Evolutionary conservation across 2,888 invertebrate species (phyloP).

Genomic region (Orthosia gothica): DNA sequence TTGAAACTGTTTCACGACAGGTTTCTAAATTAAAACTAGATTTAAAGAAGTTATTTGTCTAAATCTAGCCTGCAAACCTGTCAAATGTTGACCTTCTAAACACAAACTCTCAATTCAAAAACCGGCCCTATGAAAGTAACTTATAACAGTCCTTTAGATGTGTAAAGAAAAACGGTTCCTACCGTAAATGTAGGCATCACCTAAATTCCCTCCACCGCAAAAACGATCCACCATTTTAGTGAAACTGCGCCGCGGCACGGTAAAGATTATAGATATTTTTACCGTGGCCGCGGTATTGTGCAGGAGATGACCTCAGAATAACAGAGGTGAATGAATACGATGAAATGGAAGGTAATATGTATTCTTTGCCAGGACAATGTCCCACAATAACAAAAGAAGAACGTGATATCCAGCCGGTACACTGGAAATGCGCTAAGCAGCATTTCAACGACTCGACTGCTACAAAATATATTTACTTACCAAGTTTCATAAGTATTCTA

Average conservation of each 20-base stretch:
- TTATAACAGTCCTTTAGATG: not conserved
- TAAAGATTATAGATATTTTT: no score
- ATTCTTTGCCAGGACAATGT: constrained; percentile 23
- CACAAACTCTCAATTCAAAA: no score
- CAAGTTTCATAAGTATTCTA: not conserved
- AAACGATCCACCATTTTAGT: constrained; percentile 34
- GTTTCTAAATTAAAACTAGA: no score
- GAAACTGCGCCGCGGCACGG: constrained; percentile 44
- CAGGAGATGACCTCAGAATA: constrained; percentile 6
- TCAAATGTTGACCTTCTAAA: no score
- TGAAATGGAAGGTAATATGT: constrained; percentile 3
- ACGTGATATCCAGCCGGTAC: not conserved
- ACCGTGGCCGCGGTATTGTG: constrained; percentile 5
- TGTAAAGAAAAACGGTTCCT: not conserved
- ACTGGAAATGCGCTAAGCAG: not conserved
- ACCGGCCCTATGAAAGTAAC: not conserved
- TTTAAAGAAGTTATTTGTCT: no score
- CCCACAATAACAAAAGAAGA: constrained; percentile 14
- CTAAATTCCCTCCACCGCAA: not conserved
- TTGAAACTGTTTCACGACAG: no score
- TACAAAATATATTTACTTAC: not conserved
- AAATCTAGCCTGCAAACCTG: no score
- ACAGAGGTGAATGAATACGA: constrained; percentile 6
- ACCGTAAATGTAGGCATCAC: constrained; percentile 12
- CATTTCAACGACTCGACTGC: not conserved